phyloP scores from a whole-genome alignment of 2,797 vertebrate species.

The Carduelis carduelis region DNA sequence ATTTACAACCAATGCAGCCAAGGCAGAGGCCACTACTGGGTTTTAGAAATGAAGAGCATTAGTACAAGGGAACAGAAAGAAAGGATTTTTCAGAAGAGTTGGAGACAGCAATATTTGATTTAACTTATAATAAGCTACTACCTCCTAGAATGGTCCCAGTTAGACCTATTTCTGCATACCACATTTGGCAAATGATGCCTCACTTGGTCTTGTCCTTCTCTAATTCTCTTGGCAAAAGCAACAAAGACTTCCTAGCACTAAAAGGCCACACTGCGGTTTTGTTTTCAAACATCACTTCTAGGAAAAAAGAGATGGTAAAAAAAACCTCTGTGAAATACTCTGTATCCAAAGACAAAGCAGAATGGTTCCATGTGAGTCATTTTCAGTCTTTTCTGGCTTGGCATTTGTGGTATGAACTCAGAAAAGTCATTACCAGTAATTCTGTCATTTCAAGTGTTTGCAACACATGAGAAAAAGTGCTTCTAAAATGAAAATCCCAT shows the following conservation, averaged over 20 bases:
- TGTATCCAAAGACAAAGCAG: background rate
- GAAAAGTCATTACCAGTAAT: constrained; percentile 1
- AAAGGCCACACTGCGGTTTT: constrained; percentile 20
- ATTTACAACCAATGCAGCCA: background rate
- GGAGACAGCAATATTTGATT: background rate
- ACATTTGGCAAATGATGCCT: background rate
- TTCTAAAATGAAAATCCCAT: background rate
- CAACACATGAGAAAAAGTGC: background rate
- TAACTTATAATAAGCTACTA: background rate
- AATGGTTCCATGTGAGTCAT: constrained; percentile 20
- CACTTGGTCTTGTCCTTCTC: background rate
- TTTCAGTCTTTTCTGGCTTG: background rate
- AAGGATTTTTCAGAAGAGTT: background rate
- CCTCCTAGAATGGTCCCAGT: background rate
- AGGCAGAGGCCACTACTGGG: background rate
- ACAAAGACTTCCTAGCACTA: constrained; percentile 20
- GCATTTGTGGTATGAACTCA: background rate
- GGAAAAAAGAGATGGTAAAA: background rate
- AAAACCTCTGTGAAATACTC: background rate
- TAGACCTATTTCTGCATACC: background rate
- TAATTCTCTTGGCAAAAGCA: constrained; percentile 6
- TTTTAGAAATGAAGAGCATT: background rate
- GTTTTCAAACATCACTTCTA: constrained; percentile 28
- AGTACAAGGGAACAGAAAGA: background rate
- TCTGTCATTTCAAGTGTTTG: background rate